Evolutionary conservation across 2,113 vertebrate genomes (phyloP).

Genomic region (Cavia porcellus): DNA sequence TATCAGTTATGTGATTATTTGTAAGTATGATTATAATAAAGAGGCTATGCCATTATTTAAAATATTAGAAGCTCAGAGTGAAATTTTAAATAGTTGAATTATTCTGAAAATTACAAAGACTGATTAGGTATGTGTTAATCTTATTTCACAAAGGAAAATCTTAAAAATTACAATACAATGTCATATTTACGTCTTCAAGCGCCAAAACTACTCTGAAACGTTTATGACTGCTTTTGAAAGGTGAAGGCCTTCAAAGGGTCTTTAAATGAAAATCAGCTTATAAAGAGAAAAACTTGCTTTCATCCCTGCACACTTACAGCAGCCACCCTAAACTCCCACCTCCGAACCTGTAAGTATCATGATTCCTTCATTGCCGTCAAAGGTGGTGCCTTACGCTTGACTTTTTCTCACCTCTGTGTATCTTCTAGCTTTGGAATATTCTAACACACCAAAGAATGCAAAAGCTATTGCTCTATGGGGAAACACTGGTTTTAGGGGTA

Average conservation of each 20-base stretch:
- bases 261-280: conserved; percentile 42
- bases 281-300: neutral
- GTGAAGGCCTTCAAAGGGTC: neutral
- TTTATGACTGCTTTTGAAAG: neutral
- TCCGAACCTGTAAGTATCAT: neutral
- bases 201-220: conserved; percentile 33
- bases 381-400: neutral
- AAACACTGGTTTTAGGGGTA: neutral
- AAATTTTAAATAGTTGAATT: conserved; percentile 49
- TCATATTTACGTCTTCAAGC: conserved; percentile 48
- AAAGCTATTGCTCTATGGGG: neutral
- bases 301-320: neutral
- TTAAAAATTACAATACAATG: conserved; percentile 43
- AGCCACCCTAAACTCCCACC: neutral
- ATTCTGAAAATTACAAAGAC: conserved; percentile 39
- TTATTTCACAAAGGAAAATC: neutral
- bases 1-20: conserved; percentile 47
- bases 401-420: neutral
- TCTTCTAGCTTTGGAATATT: neutral
- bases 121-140: neutral
- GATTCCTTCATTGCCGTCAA: neutral
- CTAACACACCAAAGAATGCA: neutral
- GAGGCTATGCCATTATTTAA: conserved; percentile 16
- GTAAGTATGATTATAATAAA: conserved; percentile 40
- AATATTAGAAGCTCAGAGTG: conserved; percentile 8